A percentile compares a stretch with the other conserved stretches of the same genome.
phyloP scores from a whole-genome alignment of 2,113 vertebrate species.

The Elgaria multicarinata region DNA sequence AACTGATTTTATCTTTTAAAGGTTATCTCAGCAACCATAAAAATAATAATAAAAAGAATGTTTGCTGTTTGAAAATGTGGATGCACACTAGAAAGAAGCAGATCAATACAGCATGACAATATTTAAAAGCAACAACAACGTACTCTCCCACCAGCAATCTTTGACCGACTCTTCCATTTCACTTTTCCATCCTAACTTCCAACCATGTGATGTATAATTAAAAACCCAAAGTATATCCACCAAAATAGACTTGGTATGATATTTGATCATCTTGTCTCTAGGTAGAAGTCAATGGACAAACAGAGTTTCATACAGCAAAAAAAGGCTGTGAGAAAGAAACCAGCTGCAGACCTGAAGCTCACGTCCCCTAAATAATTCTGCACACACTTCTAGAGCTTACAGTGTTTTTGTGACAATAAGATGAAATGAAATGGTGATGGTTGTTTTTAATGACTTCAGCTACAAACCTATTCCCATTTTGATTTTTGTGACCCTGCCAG shows the following conservation, averaged over 20 bases:
- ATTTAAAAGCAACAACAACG: neutral
- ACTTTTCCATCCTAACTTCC: neutral
- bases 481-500: no score
- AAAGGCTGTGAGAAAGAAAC: neutral
- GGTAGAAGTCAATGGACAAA: neutral
- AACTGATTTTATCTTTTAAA: neutral
- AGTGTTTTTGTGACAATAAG: neutral
- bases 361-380: neutral
- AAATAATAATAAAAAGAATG: no score
- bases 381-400: neutral
- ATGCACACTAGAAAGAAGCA: no score
- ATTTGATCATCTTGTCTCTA: neutral
- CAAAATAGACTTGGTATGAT: neutral
- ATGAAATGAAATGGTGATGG: neutral
- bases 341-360: fast-evolving
- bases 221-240: neutral
- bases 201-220: neutral
- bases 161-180: neutral
- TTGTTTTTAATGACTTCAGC: no score
- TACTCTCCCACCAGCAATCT: neutral
- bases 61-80: neutral
- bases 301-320: neutral
- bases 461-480: no score
- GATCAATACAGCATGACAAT: neutral
- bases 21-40: neutral